Conservation (phyloP, 2,888 invertebrate species). For the Quadroppia sp. region DNA sequence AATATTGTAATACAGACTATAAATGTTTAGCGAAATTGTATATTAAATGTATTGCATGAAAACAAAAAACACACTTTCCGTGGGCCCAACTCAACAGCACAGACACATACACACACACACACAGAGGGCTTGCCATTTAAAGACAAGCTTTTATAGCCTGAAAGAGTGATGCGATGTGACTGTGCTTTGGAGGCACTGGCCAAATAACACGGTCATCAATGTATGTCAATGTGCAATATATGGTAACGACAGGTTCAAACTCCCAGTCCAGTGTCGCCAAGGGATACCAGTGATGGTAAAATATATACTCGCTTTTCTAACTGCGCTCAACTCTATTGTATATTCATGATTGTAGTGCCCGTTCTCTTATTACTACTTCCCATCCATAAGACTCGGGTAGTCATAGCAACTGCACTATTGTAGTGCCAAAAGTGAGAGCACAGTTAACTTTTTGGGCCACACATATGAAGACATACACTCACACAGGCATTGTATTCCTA, state of each 20-base stretch:
- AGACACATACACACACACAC: no score
- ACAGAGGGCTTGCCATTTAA: no score
- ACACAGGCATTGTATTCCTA: no score
- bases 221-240: conserved; percentile 16
- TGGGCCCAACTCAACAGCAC: no score
- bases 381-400: not conserved
- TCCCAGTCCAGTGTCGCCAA: not conserved
- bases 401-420: not conserved
- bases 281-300: not conserved
- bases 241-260: not conserved
- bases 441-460: not conserved
- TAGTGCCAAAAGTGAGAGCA: not conserved
- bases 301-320: not conserved
- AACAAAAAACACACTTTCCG: no score
- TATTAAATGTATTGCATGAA: no score
- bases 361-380: not conserved
- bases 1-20: no score
- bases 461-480: not conserved
- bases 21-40: no score
- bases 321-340: no score
- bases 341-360: no score
- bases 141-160: not conserved
- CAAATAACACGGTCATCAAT: conserved; percentile 16
- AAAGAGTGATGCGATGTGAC: no score
- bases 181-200: not conserved